Evolutionary conservation across 2,113 vertebrate genomes (phyloP), one percentile per base, ranked within the genome.

Genomic region (Spea multiplicata): DNA sequence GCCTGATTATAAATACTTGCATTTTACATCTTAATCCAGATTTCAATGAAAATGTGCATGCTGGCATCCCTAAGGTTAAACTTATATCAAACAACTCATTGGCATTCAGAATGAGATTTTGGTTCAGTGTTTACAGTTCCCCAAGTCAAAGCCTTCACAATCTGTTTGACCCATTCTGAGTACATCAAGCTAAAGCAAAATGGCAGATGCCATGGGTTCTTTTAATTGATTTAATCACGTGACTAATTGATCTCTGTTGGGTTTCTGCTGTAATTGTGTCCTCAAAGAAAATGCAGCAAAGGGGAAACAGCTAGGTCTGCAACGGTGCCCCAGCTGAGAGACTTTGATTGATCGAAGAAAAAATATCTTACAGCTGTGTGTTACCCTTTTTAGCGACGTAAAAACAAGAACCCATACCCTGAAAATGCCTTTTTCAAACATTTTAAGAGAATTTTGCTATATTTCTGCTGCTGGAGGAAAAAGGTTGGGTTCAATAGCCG

Each of bases 171-270:
- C 45, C 16, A 71, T 10, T 71, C 49, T 52, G 49, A 14, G 86
- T 64, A 47, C 81, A 84, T 85, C 88, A 87, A 84, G 86, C 86
- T 87, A 84, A 86, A 83, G 86, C 85, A 91, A 91, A 88, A 91
- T 90, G 90, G 90, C 89, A 91, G 88, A 90, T 90, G 90, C 90
- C 88, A 87, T 87, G 87, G 90, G 85, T 93, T 91, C 88, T 92
- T 93, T 92, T 90, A 91, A 93, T 93, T 93, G 92, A 93, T 93
- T 91, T 91, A 94, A 93, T 93, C 92, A 93, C 90, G 91, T 93
- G 90, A 92, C 90, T 94, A 93, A 94, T 93, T 93, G 92, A 88
- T 90, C 90, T 93, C 92, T 89, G 90, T 89, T 92, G 92, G 91
- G 91, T 94, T 93, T 92, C 92, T 92, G 91, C 92, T 89, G 90